Percentiles rank a stretch among this genome's conserved stretches.
Conservation (phyloP, 2,797 vertebrate genomes). For the Botia almorhae region DNA sequence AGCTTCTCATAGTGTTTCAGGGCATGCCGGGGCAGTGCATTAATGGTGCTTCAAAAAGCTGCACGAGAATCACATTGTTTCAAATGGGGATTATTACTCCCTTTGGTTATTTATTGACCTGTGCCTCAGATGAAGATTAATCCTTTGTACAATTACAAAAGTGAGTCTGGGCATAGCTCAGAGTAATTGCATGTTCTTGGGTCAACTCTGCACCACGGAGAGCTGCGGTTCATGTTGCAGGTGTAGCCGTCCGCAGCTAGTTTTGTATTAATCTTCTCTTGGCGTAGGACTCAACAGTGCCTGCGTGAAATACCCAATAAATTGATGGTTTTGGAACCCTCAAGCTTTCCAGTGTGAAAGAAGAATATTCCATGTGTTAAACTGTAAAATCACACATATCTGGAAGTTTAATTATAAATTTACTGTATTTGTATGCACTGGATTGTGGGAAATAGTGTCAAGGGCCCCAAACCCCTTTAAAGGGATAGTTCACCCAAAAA, state of each 20-base stretch:
- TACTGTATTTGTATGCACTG: no score
- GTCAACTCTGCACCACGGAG: slow-evolving; percentile 3
- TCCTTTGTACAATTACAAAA: slow-evolving; percentile 53
- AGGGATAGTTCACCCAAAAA: no score
- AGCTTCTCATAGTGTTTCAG: slow-evolving; percentile 23
- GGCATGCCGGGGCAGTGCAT: slow-evolving; percentile 5
- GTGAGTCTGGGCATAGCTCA: slow-evolving; percentile 44
- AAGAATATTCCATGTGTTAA: not conserved
- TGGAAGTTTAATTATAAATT: no score
- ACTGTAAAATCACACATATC: not conserved
- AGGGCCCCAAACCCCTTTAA: no score
- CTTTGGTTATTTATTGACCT: slow-evolving; percentile 56
- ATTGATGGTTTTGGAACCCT: not conserved
- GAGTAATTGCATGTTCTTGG: slow-evolving; percentile 56
- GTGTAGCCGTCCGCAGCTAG: not conserved
- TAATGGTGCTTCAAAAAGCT: slow-evolving; percentile 31
- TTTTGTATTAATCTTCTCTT: slow-evolving; percentile 5
- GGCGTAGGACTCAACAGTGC: not conserved
- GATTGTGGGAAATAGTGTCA: no score
- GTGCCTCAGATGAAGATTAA: slow-evolving; percentile 49
- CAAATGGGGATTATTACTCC: slow-evolving; percentile 52
- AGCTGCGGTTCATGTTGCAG: not conserved
- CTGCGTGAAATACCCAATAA: not conserved
- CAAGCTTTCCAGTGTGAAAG: not conserved
- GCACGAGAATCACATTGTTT: slow-evolving; percentile 47